phyloP scores from a whole-genome alignment of 2,888 invertebrate species.

The Dexiosoma caninum region DNA sequence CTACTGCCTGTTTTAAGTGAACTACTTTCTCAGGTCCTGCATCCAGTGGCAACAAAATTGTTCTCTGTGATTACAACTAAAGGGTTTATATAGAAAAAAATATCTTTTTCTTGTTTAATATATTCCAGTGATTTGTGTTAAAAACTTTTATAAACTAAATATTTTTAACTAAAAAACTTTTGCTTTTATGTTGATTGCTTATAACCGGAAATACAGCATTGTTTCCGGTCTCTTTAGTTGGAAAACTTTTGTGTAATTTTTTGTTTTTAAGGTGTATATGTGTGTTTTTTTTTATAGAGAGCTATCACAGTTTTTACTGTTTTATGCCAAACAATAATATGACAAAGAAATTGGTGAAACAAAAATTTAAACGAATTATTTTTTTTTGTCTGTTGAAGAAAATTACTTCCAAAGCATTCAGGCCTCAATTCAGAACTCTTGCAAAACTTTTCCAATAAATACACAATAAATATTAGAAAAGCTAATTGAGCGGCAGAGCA shows the following conservation, averaged over 20 bases:
- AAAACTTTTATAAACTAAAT: background rate
- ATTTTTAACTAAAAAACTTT: slow-evolving; percentile 4
- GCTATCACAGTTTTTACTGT: background rate
- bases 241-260: slow-evolving; percentile 8
- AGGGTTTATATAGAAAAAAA: background rate
- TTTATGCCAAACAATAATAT: too few species aligned
- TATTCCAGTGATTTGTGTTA: background rate
- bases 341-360: too few species aligned
- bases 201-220: slow-evolving; percentile 40
- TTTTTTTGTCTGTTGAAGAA: background rate
- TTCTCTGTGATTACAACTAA: background rate
- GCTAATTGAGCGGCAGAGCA: too few species aligned
- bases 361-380: background rate
- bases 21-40: background rate
- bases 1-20: background rate
- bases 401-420: too few species aligned
- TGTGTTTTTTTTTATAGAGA: background rate
- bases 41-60: background rate
- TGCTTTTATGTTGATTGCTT: slow-evolving; percentile 23
- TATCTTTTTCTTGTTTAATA: background rate
- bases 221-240: slow-evolving; percentile 21
- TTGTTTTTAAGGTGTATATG: background rate
- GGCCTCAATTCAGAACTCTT: too few species aligned
- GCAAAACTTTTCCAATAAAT: too few species aligned
- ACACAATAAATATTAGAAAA: too few species aligned